Conservation (phyloP, 2,797 vertebrate species). For the Parauchenoglanis punctatus region DNA sequence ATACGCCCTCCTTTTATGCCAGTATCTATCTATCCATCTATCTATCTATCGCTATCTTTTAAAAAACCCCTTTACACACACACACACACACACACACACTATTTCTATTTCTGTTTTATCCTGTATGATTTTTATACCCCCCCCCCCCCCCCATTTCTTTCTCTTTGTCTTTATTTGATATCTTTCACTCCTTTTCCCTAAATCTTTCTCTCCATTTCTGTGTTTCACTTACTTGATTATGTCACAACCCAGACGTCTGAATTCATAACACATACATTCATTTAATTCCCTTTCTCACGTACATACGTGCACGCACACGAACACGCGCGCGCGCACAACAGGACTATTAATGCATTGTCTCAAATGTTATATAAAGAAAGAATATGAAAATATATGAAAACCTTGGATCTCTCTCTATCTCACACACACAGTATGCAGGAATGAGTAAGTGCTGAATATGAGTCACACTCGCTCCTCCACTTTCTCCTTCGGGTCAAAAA, state of each 20-base stretch:
- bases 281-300: not conserved
- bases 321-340: not conserved
- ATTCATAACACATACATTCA: not conserved
- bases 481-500: constrained; percentile 17
- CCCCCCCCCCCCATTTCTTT: not conserved
- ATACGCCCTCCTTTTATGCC: not conserved
- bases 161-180: not conserved
- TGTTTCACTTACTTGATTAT: not conserved
- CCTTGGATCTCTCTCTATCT: not conserved
- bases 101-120: not conserved
- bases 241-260: not conserved
- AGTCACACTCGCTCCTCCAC: constrained; percentile 18
- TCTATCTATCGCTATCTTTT: not conserved
- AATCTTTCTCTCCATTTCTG: not conserved
- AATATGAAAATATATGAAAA: constrained; percentile 19
- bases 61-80: not conserved
- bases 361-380: constrained; percentile 19
- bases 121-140: not conserved
- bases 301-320: constrained; percentile 2
- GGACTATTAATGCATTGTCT: constrained; percentile 6
- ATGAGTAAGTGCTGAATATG: constrained; percentile 23
- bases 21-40: not conserved
- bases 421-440: not conserved
- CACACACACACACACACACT: not conserved
- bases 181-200: not conserved